These are phyloP conservation scores for Pygoscelis adeliae DNA, from an alignment of 2,113 vertebrate species.

Conservation along the genomic window DNA sequence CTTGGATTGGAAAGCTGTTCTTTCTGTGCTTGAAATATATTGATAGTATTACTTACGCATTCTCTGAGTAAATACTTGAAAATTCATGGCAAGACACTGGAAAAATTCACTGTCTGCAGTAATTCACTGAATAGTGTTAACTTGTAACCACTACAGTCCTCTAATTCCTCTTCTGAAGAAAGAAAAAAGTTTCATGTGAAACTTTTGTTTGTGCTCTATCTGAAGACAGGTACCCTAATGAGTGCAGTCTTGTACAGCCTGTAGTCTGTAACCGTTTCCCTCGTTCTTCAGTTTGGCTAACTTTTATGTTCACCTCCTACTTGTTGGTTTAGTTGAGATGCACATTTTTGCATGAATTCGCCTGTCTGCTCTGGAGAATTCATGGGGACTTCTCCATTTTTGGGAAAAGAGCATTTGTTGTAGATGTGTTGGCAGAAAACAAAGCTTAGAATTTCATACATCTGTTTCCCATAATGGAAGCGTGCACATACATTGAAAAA, in stretches of 20 bases:
- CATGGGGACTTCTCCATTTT: background rate
- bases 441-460: background rate
- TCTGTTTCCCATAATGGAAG: background rate
- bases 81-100: background rate
- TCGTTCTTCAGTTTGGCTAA: background rate
- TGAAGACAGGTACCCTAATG: background rate
- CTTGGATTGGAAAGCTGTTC: background rate
- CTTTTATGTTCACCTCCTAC: background rate
- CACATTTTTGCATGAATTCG: background rate
- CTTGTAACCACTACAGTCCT: background rate
- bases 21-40: background rate
- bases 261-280: background rate
- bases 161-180: background rate
- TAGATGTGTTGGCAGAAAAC: background rate
- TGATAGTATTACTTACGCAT: background rate
- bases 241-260: background rate
- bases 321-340: background rate
- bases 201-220: background rate
- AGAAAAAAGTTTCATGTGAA: background rate
- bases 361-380: background rate
- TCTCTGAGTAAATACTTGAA: background rate
- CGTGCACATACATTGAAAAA: accelerated
- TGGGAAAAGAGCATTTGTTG: background rate
- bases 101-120: background rate
- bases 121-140: background rate